phyloP scores from a whole-genome alignment of 2,113 vertebrate species.

The Dipodomys stephensi region DNA sequence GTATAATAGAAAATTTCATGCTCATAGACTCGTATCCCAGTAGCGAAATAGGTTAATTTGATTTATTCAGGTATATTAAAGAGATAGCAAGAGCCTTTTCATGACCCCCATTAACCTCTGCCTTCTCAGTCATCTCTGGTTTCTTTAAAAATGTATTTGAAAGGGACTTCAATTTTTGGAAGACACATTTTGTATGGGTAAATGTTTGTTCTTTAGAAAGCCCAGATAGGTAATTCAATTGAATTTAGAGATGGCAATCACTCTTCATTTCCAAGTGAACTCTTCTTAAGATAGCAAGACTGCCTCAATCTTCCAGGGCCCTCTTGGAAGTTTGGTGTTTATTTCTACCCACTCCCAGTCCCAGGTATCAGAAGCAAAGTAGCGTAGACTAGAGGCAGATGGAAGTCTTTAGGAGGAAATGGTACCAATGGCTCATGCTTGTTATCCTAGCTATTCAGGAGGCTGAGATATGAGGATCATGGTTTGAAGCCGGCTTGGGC shows the following conservation, averaged over 20 bases:
- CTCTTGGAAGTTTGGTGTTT: not conserved
- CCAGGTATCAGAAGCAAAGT: constrained; percentile 1
- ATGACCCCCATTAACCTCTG: not conserved
- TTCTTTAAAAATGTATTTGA: not conserved
- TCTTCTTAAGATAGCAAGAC: not conserved
- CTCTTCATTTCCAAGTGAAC: not conserved
- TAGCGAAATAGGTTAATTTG: constrained; percentile 35
- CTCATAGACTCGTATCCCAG: not conserved
- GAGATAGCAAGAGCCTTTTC: not conserved
- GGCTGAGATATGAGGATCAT: no score
- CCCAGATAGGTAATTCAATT: not conserved
- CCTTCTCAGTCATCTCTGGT: not conserved
- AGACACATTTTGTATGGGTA: not conserved
- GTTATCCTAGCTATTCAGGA: no score
- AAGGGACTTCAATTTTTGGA: constrained; percentile 39
- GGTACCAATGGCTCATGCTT: no score
- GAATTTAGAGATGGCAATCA: not conserved
- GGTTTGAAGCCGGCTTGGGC: no score
- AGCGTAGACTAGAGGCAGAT: not conserved
- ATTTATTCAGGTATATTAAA: constrained; percentile 47
- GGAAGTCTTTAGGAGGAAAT: not conserved
- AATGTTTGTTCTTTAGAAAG: not conserved
- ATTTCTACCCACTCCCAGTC: not conserved
- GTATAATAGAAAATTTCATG: constrained; percentile 27
- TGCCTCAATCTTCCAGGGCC: not conserved